A percentile compares a stretch with the other conserved stretches of the same genome.
These are phyloP conservation scores for Morpho deidamia DNA, from an alignment of 2,888 invertebrate species.

Conservation along the genomic window DNA sequence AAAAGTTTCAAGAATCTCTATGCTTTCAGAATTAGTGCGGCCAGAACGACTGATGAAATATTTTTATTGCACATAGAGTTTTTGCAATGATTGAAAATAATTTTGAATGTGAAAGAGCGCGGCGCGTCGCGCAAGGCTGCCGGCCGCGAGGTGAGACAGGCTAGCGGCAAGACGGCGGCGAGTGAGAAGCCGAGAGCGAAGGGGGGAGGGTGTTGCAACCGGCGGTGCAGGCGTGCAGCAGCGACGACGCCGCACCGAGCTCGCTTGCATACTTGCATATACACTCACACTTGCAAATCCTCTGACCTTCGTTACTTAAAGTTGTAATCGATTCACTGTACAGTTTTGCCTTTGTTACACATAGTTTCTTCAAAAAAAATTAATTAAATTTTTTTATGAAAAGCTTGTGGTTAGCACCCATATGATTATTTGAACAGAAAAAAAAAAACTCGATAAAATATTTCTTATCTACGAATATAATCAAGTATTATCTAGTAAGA, in stretches of 20 bases:
- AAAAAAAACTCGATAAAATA: not conserved
- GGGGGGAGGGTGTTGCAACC: slow-evolving; percentile 78
- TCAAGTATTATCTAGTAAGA: slow-evolving; percentile 25
- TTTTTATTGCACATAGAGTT: slow-evolving; percentile 77
- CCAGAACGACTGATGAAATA: slow-evolving; percentile 58
- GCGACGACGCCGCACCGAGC: slow-evolving; percentile 75
- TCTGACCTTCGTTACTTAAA: slow-evolving; percentile 71
- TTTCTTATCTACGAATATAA: not conserved
- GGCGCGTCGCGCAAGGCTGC: slow-evolving; percentile 79
- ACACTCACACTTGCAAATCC: slow-evolving; percentile 70
- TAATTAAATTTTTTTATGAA: slow-evolving; percentile 13
- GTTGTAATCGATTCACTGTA: slow-evolving; percentile 68
- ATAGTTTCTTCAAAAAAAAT: slow-evolving; percentile 41
- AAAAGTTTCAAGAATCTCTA: slow-evolving; percentile 57
- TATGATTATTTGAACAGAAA: not conserved
- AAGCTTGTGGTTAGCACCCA: too few species aligned
- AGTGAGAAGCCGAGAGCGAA: slow-evolving; percentile 75
- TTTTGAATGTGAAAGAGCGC: slow-evolving; percentile 78
- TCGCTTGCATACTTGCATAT: slow-evolving; percentile 77
- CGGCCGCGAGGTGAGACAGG: slow-evolving; percentile 79
- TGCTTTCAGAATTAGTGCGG: slow-evolving; percentile 58
- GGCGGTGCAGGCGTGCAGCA: slow-evolving; percentile 78
- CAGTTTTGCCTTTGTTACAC: slow-evolving; percentile 59
- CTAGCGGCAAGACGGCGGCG: slow-evolving; percentile 76
- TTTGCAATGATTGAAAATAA: slow-evolving; percentile 78